These are phyloP conservation scores for Abrostola tripartita DNA, from an alignment of 2,888 invertebrate species.

Conservation along the genomic window DNA sequence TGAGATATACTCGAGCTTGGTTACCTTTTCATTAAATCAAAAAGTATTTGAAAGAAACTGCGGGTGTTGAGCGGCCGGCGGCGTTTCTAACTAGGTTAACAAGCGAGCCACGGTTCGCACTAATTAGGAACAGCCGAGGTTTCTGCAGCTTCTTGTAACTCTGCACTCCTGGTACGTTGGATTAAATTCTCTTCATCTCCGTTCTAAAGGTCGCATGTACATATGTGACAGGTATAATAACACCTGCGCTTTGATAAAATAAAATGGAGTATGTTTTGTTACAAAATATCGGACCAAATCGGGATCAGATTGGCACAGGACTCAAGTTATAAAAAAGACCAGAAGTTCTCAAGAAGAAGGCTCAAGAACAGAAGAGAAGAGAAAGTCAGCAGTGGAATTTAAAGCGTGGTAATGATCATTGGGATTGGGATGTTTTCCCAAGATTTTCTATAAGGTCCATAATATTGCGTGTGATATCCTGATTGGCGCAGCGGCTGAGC, in stretches of 20 bases:
- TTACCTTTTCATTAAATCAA: conserved; percentile 61
- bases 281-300: too few species aligned
- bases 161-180: conserved; percentile 55
- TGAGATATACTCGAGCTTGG: conserved; percentile 29
- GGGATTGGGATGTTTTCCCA: too few species aligned
- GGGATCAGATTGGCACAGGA: too few species aligned
- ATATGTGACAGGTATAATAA: conserved; percentile 7
- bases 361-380: too few species aligned
- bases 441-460: too few species aligned
- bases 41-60: conserved; percentile 65
- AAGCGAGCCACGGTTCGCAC: conserved; percentile 64
- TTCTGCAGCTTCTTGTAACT: conserved; percentile 59
- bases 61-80: conserved; percentile 51
- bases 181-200: conserved; percentile 39
- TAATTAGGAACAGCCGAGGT: conserved; percentile 66
- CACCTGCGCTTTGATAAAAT: neutral
- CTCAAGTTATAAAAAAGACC: too few species aligned
- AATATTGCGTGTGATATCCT: too few species aligned
- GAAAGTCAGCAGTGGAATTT: too few species aligned
- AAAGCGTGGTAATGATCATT: too few species aligned
- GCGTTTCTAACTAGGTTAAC: conserved; percentile 73
- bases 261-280: too few species aligned
- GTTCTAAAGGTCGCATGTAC: conserved; percentile 26
- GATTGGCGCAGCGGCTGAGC: too few species aligned
- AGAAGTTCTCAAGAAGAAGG: too few species aligned